phyloP scores from a whole-genome alignment of 2,888 invertebrate genomes.

The Phaedon cochleariae region DNA sequence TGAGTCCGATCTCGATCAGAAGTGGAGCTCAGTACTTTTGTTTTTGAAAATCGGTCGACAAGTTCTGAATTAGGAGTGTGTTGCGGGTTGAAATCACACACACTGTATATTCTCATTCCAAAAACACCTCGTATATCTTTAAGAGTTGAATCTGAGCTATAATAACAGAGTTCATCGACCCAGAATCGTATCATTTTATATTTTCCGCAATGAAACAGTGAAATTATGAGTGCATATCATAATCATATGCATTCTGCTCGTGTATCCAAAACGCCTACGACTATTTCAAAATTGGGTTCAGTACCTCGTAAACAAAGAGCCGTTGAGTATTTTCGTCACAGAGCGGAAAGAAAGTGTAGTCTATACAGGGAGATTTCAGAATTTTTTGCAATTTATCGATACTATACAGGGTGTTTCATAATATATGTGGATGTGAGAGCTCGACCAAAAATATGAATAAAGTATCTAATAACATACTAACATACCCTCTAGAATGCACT shows the following conservation, averaged over 20 bases:
- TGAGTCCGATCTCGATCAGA: too few species aligned
- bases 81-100: too few species aligned
- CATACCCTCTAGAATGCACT: too few species aligned
- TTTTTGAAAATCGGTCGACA: too few species aligned
- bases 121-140: too few species aligned
- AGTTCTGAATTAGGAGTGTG: too few species aligned
- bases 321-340: background rate
- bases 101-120: too few species aligned
- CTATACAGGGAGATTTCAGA: background rate
- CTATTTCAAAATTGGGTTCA: conserved; percentile 1
- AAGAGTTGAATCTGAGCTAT: background rate
- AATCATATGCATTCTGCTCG: background rate
- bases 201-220: background rate
- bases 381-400: background rate
- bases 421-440: too few species aligned
- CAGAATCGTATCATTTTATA: background rate
- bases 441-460: too few species aligned
- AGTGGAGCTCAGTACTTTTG: too few species aligned
- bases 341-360: background rate
- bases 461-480: too few species aligned
- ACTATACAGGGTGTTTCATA: too few species aligned
- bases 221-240: background rate
- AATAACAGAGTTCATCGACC: background rate
- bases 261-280: background rate
- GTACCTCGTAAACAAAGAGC: conserved; percentile 1